phyloP scores from a whole-genome alignment of 1,140 invertebrate genomes.

The Nasonia vitripennis region DNA sequence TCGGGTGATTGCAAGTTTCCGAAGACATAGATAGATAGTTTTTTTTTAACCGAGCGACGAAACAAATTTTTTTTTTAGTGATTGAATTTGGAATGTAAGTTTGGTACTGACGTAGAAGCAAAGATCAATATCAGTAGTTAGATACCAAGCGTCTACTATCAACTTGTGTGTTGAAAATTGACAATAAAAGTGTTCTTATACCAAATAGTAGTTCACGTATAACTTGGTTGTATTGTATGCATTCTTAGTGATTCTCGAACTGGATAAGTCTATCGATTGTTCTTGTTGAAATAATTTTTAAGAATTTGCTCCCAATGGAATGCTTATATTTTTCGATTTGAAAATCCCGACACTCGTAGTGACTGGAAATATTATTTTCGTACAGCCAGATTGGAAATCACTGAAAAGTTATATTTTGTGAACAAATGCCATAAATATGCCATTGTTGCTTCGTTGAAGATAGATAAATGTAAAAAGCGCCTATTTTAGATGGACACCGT shows the following conservation, averaged over 20 bases:
- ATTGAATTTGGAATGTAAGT: background rate
- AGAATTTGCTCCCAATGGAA: background rate
- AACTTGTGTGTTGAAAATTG: background rate
- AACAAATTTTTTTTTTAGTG: background rate
- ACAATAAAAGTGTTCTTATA: slow-evolving; percentile 34
- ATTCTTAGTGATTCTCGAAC: background rate
- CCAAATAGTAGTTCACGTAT: background rate
- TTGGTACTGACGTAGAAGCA: too few species aligned
- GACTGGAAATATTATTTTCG: background rate
- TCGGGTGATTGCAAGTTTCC: background rate
- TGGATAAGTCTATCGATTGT: background rate
- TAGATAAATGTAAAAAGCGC: background rate
- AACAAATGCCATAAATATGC: background rate
- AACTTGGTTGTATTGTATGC: background rate
- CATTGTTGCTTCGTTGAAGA: background rate
- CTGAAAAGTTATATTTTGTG: background rate
- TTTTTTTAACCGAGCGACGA: too few species aligned
- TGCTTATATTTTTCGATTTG: background rate
- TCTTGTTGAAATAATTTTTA: background rate
- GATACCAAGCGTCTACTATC: background rate
- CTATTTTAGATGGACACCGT: background rate
- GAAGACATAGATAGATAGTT: background rate
- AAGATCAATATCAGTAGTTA: background rate
- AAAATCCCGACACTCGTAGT: background rate
- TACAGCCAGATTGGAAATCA: background rate